Conservation (phyloP, 1,140 invertebrate species). For the Aradophagus sp. region DNA sequence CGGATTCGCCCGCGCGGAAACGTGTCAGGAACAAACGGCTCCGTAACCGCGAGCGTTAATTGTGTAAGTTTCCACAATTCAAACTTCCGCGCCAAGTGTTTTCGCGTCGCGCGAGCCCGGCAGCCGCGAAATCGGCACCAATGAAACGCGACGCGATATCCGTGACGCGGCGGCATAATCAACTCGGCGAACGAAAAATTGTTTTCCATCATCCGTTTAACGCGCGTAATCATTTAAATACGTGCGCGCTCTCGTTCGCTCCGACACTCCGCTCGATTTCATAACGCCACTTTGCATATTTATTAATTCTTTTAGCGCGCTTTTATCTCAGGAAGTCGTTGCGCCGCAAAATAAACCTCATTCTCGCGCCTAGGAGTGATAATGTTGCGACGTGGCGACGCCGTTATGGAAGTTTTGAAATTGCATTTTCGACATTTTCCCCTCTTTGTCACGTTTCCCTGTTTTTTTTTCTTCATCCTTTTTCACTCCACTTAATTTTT, state of each 20-base stretch:
- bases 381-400: slow-evolving; percentile 49
- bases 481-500: too few relatives aligned
- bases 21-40: slow-evolving; percentile 52
- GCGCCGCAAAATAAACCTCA: slow-evolving; percentile 52
- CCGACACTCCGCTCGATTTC: slow-evolving; percentile 46
- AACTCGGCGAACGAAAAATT: slow-evolving; percentile 24
- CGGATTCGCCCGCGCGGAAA: slow-evolving; percentile 33
- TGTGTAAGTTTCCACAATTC: slow-evolving; percentile 56
- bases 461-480: too few relatives aligned
- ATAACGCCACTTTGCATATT: slow-evolving; percentile 55
- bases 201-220: slow-evolving; percentile 38
- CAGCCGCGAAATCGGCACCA: slow-evolving; percentile 13
- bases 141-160: slow-evolving; percentile 36
- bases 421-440: slow-evolving; percentile 39
- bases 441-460: too few relatives aligned
- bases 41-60: slow-evolving; percentile 55
- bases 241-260: slow-evolving; percentile 40
- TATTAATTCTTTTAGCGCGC: slow-evolving; percentile 57
- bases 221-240: slow-evolving; percentile 44
- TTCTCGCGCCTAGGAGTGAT: slow-evolving; percentile 53
- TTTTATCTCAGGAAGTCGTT: slow-evolving; percentile 54
- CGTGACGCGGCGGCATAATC: slow-evolving; percentile 28
- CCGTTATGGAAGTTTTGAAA: slow-evolving; percentile 51
- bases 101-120: slow-evolving; percentile 19
- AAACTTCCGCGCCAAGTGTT: slow-evolving; percentile 46